Conservation (phyloP, 2,113 vertebrate species). For the Phocoena phocoena region DNA sequence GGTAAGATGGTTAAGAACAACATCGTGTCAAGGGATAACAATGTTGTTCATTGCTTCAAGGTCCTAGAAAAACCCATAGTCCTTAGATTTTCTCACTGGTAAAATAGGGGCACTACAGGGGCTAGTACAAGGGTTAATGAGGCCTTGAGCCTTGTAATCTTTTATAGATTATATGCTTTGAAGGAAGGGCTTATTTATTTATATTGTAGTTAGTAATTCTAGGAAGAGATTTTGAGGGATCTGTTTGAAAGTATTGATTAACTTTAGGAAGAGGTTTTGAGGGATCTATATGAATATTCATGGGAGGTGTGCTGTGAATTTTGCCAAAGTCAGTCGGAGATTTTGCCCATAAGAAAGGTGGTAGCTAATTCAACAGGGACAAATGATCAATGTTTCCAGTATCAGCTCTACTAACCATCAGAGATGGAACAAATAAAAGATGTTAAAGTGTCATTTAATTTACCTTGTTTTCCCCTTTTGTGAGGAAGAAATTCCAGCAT, state of each 20-base stretch:
- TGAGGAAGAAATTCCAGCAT: no score
- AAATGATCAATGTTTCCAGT: neutral
- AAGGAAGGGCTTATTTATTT: neutral
- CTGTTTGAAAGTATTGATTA: neutral
- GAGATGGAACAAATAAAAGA: neutral
- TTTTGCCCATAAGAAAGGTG: neutral
- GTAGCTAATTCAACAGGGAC: neutral
- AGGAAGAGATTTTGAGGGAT: neutral
- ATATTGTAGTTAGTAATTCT: neutral
- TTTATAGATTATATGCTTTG: neutral
- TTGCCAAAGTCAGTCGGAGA: neutral
- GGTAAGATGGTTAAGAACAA: neutral
- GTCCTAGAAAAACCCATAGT: neutral
- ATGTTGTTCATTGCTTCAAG: neutral
- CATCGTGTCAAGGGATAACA: accelerated
- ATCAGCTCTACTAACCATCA: neutral
- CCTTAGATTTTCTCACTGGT: neutral
- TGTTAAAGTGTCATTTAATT: neutral
- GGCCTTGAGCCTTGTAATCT: neutral
- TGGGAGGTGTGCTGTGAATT: neutral
- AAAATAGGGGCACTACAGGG: neutral
- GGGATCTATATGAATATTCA: neutral
- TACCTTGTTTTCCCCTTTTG: neutral
- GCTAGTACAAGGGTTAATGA: neutral
- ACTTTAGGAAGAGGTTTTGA: neutral